Evolutionary conservation across 2,888 invertebrate genomes (phyloP).

Genomic region (Asteroscopus sphinx): DNA sequence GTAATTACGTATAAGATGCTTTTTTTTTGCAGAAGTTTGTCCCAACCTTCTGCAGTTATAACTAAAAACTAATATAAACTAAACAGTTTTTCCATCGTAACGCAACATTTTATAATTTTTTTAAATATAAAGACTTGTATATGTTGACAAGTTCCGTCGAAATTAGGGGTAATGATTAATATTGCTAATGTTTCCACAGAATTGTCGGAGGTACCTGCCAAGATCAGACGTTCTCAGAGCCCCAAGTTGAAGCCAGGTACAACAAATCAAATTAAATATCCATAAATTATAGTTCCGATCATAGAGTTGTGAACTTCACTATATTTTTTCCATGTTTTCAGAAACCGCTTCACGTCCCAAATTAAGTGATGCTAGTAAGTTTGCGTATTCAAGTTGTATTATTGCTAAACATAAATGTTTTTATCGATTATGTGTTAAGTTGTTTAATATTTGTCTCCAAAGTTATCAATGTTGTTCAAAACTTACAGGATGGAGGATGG

Average conservation of each 20-base stretch:
- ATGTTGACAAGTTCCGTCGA: too few relatives aligned
- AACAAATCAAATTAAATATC: constrained; percentile 13
- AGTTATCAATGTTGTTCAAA: constrained; percentile 28
- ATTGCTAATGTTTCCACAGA: constrained; percentile 66
- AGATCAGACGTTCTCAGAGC: constrained; percentile 58
- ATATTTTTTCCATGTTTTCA: constrained; percentile 53
- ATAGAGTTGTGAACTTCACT: constrained; percentile 17
- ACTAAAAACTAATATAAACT: background rate
- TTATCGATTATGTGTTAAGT: background rate
- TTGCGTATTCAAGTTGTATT: constrained; percentile 15
- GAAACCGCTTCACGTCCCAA: constrained; percentile 38
- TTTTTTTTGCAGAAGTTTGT: background rate
- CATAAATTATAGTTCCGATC: background rate
- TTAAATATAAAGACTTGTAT: too few relatives aligned
- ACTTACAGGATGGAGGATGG: constrained; percentile 75
- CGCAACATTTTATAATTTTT: too few relatives aligned
- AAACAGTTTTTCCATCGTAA: too few relatives aligned
- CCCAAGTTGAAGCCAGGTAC: constrained; percentile 54
- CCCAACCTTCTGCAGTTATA: background rate
- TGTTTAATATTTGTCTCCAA: background rate
- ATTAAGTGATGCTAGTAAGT: constrained; percentile 54
- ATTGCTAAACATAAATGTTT: background rate
- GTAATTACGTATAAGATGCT: background rate
- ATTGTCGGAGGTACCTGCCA: constrained; percentile 63
- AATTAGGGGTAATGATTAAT: constrained; percentile 9